Evolutionary conservation across 1,140 invertebrate genomes (phyloP).

Genomic region (Aporrectodea caliginosa): DNA sequence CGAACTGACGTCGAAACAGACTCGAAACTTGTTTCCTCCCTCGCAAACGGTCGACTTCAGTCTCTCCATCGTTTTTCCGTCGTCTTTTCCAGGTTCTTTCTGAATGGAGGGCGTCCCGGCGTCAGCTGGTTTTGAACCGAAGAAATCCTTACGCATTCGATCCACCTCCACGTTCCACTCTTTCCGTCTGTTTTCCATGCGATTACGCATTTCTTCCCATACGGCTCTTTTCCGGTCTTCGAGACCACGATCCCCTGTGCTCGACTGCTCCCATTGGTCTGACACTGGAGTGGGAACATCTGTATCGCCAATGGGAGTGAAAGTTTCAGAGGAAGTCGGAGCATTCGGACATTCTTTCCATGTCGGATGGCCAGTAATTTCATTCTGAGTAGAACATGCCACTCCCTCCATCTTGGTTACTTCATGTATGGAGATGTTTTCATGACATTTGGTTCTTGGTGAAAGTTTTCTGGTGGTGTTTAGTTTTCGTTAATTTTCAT

Average conservation of each 20-base stretch:
- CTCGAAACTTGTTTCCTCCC: constrained; percentile 41
- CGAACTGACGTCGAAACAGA: constrained; percentile 72
- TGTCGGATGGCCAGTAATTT: background rate
- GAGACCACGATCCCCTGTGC: constrained; percentile 35
- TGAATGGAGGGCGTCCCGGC: constrained; percentile 6
- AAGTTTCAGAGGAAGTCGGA: background rate
- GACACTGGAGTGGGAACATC: background rate
- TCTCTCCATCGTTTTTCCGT: background rate
- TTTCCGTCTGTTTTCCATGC: constrained; percentile 46
- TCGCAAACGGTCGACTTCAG: background rate
- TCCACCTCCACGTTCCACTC: constrained; percentile 53
- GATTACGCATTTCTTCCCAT: constrained; percentile 48
- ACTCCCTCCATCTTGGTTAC: background rate
- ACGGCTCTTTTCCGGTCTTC: constrained; percentile 50
- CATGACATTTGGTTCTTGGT: no score
- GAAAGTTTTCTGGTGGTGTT: no score
- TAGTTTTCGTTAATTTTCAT: no score
- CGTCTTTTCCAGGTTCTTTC: background rate
- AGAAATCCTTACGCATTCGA: constrained; percentile 51
- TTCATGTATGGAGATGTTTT: no score
- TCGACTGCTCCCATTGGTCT: background rate
- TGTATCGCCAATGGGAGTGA: background rate
- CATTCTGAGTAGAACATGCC: background rate
- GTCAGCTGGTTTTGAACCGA: constrained; percentile 48
- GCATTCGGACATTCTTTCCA: background rate